A percentile compares a stretch with the other conserved stretches of the same genome.
Evolutionary conservation across 1,140 invertebrate species (phyloP).

Genomic region (Drosophila pseudoananassae): DNA sequence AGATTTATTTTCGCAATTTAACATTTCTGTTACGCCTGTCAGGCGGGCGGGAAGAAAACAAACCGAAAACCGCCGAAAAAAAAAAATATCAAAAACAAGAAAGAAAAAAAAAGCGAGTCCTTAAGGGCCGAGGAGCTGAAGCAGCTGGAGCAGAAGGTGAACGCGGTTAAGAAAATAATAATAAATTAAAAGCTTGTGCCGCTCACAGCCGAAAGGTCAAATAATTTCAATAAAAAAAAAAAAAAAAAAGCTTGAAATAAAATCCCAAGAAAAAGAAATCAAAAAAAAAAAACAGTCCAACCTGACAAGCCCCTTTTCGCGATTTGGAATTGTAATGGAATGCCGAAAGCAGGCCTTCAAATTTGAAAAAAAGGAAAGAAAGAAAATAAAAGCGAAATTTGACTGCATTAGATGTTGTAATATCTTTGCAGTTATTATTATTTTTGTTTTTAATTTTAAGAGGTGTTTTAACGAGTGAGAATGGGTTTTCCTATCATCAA

Average conservation of each 20-base stretch:
- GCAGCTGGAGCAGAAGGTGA: slow-evolving; percentile 28
- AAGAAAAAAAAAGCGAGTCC: slow-evolving; percentile 14
- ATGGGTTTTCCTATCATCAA: too few relatives aligned
- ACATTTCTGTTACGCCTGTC: slow-evolving; percentile 70
- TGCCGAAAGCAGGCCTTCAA: slow-evolving; percentile 3
- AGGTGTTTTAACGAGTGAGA: too few relatives aligned
- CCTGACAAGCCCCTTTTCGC: slow-evolving; percentile 7
- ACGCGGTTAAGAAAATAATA: slow-evolving; percentile 59
- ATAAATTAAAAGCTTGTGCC: slow-evolving; percentile 54
- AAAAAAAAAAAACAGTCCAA: slow-evolving; percentile 1
- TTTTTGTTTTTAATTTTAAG: too few relatives aligned
- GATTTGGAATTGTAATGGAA: slow-evolving; percentile 34
- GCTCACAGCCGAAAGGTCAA: slow-evolving; percentile 42
- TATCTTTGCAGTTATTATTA: too few relatives aligned
- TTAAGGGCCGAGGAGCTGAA: background rate
- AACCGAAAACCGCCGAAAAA: slow-evolving; percentile 19
- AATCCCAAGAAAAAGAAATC: background rate
- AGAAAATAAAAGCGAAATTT: too few relatives aligned
- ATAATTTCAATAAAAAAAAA: slow-evolving; percentile 49
- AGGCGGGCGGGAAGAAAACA: slow-evolving; percentile 3
- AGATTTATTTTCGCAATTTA: slow-evolving; percentile 77
- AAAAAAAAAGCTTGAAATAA: background rate
- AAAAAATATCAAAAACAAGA: slow-evolving; percentile 12
- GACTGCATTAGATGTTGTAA: too few relatives aligned
- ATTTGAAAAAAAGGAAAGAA: background rate